These are phyloP conservation scores for Smutsia temminckii DNA, from an alignment of 2,797 vertebrate genomes.

Conservation along the genomic window DNA sequence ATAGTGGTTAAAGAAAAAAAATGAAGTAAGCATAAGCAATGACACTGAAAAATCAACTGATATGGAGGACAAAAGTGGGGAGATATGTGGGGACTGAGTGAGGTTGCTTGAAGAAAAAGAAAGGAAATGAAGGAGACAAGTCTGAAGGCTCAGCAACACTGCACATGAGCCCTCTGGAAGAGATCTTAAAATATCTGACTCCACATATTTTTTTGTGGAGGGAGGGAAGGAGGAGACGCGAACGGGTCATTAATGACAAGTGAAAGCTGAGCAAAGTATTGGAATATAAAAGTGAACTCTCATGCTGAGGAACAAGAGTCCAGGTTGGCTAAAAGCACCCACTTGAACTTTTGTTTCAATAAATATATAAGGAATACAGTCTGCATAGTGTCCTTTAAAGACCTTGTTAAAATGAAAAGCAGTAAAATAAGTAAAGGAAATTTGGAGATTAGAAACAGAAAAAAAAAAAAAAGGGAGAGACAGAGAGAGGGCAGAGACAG, in stretches of 20 bases:
- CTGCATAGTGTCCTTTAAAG: neutral
- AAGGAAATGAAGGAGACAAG: neutral
- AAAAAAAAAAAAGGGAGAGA: neutral
- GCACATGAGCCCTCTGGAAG: neutral
- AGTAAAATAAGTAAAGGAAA: neutral
- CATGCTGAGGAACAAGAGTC: neutral
- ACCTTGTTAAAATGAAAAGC: neutral
- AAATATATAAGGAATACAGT: neutral
- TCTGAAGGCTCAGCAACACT: neutral
- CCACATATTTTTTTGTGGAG: neutral
- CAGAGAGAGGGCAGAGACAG: neutral
- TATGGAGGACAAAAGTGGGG: neutral
- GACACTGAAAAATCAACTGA: neutral
- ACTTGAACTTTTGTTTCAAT: neutral
- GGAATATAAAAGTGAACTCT: neutral
- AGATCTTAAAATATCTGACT: neutral
- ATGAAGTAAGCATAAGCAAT: slow-evolving; percentile 10
- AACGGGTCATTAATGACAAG: neutral
- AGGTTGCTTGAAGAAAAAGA: too few species aligned
- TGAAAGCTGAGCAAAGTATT: neutral
- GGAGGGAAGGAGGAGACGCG: neutral
- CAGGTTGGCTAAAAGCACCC: neutral
- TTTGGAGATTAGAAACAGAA: neutral
- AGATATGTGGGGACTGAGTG: neutral
- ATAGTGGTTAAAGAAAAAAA: neutral